Conservation (phyloP, 2,888 invertebrate species). For the Arrhopalites spinosus region DNA sequence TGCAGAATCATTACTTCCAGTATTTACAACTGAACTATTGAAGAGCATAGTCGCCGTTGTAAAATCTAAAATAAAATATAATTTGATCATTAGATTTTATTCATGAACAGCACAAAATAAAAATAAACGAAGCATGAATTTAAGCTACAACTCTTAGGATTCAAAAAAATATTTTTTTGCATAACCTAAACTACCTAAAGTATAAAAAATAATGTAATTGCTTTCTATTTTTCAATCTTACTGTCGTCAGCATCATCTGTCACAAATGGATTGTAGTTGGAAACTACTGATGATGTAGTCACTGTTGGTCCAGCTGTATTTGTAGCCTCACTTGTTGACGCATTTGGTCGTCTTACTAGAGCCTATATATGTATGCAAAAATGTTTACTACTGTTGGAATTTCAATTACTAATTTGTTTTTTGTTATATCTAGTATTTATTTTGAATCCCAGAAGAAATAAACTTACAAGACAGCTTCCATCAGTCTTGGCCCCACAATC, state of each 20-base stretch:
- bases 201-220: too few species aligned
- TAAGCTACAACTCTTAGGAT: too few species aligned
- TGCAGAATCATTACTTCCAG: neutral
- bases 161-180: too few species aligned
- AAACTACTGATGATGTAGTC: neutral
- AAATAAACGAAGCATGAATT: too few species aligned
- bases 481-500: constrained; percentile 96
- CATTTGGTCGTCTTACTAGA: constrained; percentile 22
- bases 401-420: neutral
- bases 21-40: neutral
- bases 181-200: too few species aligned
- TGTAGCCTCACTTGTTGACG: neutral
- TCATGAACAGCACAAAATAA: too few species aligned
- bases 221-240: too few species aligned
- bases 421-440: neutral
- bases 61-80: too few species aligned
- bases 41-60: constrained; percentile 24
- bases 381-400: neutral
- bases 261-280: constrained; percentile 49
- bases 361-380: constrained; percentile 10
- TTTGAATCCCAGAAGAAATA: too few species aligned
- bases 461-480: constrained; percentile 69
- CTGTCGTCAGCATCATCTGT: constrained; percentile 13
- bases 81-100: too few species aligned
- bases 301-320: constrained; percentile 3